phyloP scores from a whole-genome alignment of 2,113 vertebrate genomes.

The Percina caprodes region DNA sequence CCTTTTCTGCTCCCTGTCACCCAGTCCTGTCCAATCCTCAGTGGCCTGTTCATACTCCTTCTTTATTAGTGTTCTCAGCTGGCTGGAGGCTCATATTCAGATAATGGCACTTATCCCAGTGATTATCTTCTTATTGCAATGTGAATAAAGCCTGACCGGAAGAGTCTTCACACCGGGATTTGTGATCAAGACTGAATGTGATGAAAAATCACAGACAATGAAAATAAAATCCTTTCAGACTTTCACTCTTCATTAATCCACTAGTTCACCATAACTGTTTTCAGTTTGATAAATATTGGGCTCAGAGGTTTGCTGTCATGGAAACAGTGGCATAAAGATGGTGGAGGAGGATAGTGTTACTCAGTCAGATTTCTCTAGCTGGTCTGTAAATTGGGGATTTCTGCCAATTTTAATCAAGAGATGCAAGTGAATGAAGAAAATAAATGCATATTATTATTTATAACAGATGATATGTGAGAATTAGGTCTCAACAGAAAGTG shows the following conservation, averaged over 20 bases:
- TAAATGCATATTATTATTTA: too few relatives aligned
- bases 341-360: slow-evolving; percentile 14
- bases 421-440: too few relatives aligned
- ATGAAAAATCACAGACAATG: not conserved
- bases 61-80: slow-evolving; percentile 31
- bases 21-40: slow-evolving; percentile 8
- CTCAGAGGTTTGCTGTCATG: slow-evolving; percentile 2
- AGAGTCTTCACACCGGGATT: not conserved
- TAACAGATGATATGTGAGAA: too few relatives aligned
- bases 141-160: not conserved
- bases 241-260: too few relatives aligned
- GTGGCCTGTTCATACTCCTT: slow-evolving; percentile 37
- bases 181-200: not conserved
- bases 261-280: not conserved
- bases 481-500: too few relatives aligned
- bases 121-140: not conserved
- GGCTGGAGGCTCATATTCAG: slow-evolving; percentile 9
- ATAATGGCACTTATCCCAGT: slow-evolving; percentile 24
- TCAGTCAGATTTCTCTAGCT: not conserved
- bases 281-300: not conserved
- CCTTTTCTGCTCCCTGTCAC: slow-evolving; percentile 58
- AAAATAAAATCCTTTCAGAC: too few relatives aligned
- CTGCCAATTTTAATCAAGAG: not conserved
- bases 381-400: not conserved
- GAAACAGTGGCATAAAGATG: not conserved